Percentiles rank a stretch among this genome's conserved stretches.
Evolutionary conservation across 2,888 invertebrate species (phyloP).

Genomic region (Leucophenga maculata): DNA sequence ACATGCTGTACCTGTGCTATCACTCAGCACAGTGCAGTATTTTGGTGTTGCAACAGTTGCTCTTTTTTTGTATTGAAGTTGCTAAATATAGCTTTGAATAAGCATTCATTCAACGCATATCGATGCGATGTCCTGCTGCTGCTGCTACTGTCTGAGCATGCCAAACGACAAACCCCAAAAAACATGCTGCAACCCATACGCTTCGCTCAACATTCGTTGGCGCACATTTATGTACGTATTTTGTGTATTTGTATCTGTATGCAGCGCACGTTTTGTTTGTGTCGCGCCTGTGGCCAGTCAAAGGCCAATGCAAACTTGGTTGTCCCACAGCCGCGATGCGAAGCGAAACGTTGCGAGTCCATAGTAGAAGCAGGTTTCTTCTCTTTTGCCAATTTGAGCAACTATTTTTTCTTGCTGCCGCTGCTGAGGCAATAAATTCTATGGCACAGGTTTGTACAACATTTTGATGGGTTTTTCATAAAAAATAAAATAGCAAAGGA

Average conservation of each 20-base stretch:
- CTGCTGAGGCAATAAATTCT: constrained; percentile 52
- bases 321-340: not conserved
- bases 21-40: too few relatives aligned
- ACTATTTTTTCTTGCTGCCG: constrained; percentile 7
- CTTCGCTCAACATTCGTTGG: not conserved
- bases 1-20: too few relatives aligned
- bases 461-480: constrained; percentile 27
- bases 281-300: constrained; percentile 59
- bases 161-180: not conserved
- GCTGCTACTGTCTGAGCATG: not conserved
- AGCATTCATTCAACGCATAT: not conserved
- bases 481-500: constrained; percentile 7
- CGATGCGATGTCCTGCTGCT: not conserved
- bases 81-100: not conserved
- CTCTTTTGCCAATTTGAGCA: constrained; percentile 44
- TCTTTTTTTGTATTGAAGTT: not conserved
- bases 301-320: constrained; percentile 13
- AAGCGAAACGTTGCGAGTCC: not conserved
- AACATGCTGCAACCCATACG: not conserved
- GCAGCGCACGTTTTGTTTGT: constrained; percentile 62
- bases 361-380: not conserved
- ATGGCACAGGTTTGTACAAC: constrained; percentile 26
- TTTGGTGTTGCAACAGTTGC: not conserved
- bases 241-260: constrained; percentile 58
- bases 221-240: not conserved